Evolutionary conservation across 2,797 vertebrate genomes (phyloP).

Genomic region (Sebastes hubbsi): DNA sequence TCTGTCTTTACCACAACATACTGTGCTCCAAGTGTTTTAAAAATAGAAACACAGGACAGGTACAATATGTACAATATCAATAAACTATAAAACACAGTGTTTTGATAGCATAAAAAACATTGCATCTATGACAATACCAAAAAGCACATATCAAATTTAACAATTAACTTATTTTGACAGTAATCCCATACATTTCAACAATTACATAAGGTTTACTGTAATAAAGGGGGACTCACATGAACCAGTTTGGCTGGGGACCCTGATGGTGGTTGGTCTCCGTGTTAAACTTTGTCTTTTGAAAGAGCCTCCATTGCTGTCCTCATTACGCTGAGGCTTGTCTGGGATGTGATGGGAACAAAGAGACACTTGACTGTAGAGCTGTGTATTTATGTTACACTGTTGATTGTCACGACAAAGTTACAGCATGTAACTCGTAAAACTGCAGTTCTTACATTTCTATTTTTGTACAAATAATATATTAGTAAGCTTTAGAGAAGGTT

Average conservation of each 20-base stretch:
- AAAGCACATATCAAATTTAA: neutral
- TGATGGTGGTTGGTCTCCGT: constrained; percentile 93
- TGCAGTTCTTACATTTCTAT: neutral
- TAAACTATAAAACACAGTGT: neutral
- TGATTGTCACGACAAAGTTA: neutral
- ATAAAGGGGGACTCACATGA: constrained; percentile 69
- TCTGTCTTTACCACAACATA: neutral
- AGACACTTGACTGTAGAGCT: constrained; percentile 19
- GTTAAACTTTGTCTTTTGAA: constrained; percentile 55
- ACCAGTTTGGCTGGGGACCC: constrained; percentile 86
- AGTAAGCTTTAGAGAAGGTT: neutral
- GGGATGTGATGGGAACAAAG: constrained; percentile 62
- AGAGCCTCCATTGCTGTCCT: constrained; percentile 52
- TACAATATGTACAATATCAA: neutral
- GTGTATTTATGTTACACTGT: neutral
- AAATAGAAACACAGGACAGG: neutral
- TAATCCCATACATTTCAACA: neutral
- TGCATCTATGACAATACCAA: neutral
- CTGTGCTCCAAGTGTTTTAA: neutral
- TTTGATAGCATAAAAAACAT: neutral
- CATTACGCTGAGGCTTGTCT: constrained; percentile 74
- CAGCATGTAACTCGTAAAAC: neutral
- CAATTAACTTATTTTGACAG: neutral
- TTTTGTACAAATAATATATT: neutral
- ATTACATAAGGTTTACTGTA: neutral